These are phyloP conservation scores for Hypselothyrea guttata DNA, from an alignment of 2,888 invertebrate species.

Conservation along the genomic window DNA sequence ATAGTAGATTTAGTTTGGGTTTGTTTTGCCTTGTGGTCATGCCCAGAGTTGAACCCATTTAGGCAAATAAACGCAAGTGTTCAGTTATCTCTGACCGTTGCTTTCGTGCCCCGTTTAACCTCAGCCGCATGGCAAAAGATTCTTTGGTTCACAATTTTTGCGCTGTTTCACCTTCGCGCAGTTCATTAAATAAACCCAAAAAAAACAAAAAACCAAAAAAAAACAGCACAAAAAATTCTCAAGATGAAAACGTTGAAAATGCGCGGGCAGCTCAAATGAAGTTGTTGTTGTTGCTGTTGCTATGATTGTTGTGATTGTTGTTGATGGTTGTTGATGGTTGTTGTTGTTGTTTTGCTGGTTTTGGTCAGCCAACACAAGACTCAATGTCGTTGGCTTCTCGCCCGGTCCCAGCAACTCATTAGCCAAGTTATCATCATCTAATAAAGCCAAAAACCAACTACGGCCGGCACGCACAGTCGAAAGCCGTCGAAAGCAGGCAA, in stretches of 20 bases:
- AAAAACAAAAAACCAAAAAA: slow-evolving; percentile 9
- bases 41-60: slow-evolving; percentile 47
- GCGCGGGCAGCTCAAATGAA: slow-evolving; percentile 62
- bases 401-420: slow-evolving; percentile 66
- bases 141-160: slow-evolving; percentile 31
- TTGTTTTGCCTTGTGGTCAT: slow-evolving; percentile 54
- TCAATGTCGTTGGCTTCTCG: slow-evolving; percentile 61
- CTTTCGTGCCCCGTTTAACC: slow-evolving; percentile 39
- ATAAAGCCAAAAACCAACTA: slow-evolving; percentile 53
- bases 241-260: slow-evolving; percentile 66
- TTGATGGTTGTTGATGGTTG: slow-evolving; percentile 19
- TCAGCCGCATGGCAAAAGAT: slow-evolving; percentile 26
- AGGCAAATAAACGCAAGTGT: slow-evolving; percentile 51
- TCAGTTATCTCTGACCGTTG: slow-evolving; percentile 51
- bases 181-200: slow-evolving; percentile 31
- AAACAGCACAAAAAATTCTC: slow-evolving; percentile 31
- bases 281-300: slow-evolving; percentile 28
- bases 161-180: slow-evolving; percentile 60
- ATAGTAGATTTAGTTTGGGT: slow-evolving; percentile 26
- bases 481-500: too few species aligned
- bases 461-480: slow-evolving; percentile 42
- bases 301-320: slow-evolving; percentile 35
- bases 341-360: slow-evolving; percentile 36
- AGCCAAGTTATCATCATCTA: slow-evolving; percentile 74
- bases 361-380: slow-evolving; percentile 52